Evolutionary conservation across 2,797 vertebrate genomes (phyloP), one percentile per base, ranked within the genome.

Genomic region (Coreius guichenoti): DNA sequence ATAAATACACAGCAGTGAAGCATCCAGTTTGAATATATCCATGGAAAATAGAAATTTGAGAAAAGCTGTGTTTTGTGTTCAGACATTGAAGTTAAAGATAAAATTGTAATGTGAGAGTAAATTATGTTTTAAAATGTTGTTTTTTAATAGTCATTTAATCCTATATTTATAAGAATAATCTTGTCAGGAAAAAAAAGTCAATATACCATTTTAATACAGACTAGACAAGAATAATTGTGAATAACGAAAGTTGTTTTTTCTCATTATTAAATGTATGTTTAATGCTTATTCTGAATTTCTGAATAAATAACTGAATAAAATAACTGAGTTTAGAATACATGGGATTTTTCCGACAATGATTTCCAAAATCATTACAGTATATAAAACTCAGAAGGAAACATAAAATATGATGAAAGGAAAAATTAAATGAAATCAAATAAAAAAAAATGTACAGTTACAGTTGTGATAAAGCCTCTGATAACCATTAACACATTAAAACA

Each of bases 261-360:
- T 19, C 56, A 12, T 43, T 12, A 6, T 58, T 61, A 9, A 43
- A 33, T 49, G 70, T 91, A 95, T 97, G 67, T 49, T 61, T 86
- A 69, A 87, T 75, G 31, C 49, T 81, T 68, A 69, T 72, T 72
- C 56, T 43, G 21, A 31, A 83, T 49, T 45, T 72, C 11, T 45
- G 49, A 56, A 67, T 29, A 88, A 88, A 79, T 54, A 74, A 21
- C 49, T 43, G 17, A 70, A 56, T 56, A 56, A 56, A 56, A 56
- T 21, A 8, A 54, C 8, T 56, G 19, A 39, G 21, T 84, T 39
- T 29, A 65, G 39, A 65, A 45, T 54, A 70, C 23, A 56, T 39
- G 2, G 23, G 23, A 31, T 29, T 61, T 86, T 17, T 14, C 31
- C 17, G 47, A 74, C 29, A 31, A 33, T 58, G 33, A 36, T 72